These are phyloP conservation scores for Ophraella communa DNA, from an alignment of 2,888 invertebrate genomes.

Conservation along the genomic window DNA sequence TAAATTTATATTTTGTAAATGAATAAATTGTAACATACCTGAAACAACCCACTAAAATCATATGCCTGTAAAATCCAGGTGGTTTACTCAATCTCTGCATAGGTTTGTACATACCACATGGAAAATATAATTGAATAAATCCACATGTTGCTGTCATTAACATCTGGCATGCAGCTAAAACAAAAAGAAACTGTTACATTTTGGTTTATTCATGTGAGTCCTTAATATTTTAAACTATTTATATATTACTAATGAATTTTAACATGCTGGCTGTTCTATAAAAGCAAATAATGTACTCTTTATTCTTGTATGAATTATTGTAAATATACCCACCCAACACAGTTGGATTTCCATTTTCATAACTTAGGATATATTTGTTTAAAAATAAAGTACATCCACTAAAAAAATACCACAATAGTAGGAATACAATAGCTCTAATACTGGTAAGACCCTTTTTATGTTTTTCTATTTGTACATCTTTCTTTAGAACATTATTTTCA, in stretches of 20 bases:
- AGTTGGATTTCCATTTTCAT: slow-evolving; percentile 75
- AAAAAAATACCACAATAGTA: slow-evolving; percentile 77
- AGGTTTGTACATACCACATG: slow-evolving; percentile 75
- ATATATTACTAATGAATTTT: no score
- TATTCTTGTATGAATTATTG: not conserved
- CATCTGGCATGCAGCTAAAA: slow-evolving; percentile 76
- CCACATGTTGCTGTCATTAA: slow-evolving; percentile 75
- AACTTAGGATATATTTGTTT: slow-evolving; percentile 78
- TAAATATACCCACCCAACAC: slow-evolving; percentile 66
- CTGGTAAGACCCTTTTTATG: slow-evolving; percentile 62
- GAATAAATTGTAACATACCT: slow-evolving; percentile 59
- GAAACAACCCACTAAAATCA: slow-evolving; percentile 75
- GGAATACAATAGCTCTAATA: slow-evolving; percentile 67
- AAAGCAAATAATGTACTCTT: no score
- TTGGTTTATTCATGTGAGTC: no score
- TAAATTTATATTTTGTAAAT: no score
- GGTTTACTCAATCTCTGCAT: slow-evolving; percentile 66
- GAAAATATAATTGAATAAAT: slow-evolving; percentile 76
- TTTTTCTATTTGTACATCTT: slow-evolving; percentile 35
- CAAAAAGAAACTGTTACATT: slow-evolving; percentile 8
- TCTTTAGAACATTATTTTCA: slow-evolving; percentile 37
- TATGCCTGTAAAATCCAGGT: slow-evolving; percentile 74
- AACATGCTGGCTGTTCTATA: no score
- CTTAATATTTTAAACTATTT: no score
- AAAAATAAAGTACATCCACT: slow-evolving; percentile 78